Conservation (phyloP, 2,888 invertebrate species). For the Caenorhabditis imperialis region DNA sequence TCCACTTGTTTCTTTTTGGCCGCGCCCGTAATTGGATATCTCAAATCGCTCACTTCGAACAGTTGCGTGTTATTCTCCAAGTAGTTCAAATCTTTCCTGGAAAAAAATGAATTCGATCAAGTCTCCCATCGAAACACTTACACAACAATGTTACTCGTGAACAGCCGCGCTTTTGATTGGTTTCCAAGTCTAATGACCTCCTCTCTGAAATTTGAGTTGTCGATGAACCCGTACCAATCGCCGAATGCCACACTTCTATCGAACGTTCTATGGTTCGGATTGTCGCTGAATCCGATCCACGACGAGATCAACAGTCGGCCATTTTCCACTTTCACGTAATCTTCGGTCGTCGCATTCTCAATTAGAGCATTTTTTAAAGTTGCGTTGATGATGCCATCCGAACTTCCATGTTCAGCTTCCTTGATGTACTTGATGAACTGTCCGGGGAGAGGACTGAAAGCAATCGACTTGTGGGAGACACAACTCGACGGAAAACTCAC, state of each 20-base stretch:
- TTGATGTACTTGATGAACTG: too few species aligned
- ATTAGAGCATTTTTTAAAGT: too few species aligned
- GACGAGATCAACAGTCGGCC: neutral
- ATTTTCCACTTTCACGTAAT: neutral
- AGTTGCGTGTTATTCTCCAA: neutral
- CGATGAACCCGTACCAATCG: slow-evolving; percentile 23
- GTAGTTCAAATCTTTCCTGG: neutral
- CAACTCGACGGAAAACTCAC: neutral
- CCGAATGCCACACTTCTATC: slow-evolving; percentile 8
- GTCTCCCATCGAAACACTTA: neutral
- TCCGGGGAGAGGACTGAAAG: neutral
- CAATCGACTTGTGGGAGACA: too few species aligned
- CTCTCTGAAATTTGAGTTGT: slow-evolving; percentile 5
- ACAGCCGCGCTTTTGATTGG: too few species aligned
- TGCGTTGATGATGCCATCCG: too few species aligned
- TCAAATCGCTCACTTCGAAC: neutral
- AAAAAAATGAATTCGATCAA: neutral
- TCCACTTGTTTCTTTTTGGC: neutral
- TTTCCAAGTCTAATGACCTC: neutral
- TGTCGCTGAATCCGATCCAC: slow-evolving; percentile 26
- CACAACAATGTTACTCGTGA: neutral
- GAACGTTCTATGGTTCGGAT: slow-evolving; percentile 9
- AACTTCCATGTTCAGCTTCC: too few species aligned
- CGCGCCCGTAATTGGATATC: neutral
- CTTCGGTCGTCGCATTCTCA: neutral